A percentile compares a stretch with the other conserved stretches of the same genome.
phyloP scores from a whole-genome alignment of 2,113 vertebrate genomes.

The Eolophus roseicapilla region DNA sequence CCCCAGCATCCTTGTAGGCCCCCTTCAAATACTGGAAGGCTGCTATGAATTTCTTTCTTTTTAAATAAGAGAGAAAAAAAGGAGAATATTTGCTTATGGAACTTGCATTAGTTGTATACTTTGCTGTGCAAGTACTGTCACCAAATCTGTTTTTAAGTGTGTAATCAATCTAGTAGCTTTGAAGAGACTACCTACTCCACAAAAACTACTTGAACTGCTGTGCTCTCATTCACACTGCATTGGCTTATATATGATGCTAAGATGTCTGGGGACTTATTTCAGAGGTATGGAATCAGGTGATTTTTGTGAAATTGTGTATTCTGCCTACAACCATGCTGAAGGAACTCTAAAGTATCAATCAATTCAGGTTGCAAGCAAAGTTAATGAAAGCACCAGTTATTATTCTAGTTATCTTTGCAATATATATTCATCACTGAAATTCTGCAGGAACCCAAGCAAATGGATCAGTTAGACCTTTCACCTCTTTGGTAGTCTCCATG shows the following conservation, averaged over 20 bases:
- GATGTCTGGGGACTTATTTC: neutral
- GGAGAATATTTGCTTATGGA: neutral
- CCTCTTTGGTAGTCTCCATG: neutral
- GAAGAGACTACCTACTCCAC: neutral
- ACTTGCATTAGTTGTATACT: neutral
- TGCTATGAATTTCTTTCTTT: neutral
- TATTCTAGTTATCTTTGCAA: neutral
- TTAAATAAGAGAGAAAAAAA: neutral
- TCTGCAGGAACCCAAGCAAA: neutral
- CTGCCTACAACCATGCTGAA: neutral
- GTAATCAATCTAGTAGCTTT: neutral
- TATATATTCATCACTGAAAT: neutral
- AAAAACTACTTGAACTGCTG: neutral
- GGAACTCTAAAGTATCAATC: neutral
- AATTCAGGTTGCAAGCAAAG: neutral
- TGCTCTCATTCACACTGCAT: neutral
- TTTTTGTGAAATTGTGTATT: neutral
- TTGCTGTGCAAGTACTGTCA: neutral
- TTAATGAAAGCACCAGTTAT: neutral
- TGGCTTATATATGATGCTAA: accelerated
- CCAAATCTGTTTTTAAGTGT: neutral
- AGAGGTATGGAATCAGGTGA: neutral
- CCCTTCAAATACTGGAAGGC: neutral
- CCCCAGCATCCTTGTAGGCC: neutral
- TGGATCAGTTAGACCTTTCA: neutral